Evolutionary conservation across 2,113 vertebrate species (phyloP), one percentile per base, ranked within the genome.

Genomic region (Sylvietta virens): DNA sequence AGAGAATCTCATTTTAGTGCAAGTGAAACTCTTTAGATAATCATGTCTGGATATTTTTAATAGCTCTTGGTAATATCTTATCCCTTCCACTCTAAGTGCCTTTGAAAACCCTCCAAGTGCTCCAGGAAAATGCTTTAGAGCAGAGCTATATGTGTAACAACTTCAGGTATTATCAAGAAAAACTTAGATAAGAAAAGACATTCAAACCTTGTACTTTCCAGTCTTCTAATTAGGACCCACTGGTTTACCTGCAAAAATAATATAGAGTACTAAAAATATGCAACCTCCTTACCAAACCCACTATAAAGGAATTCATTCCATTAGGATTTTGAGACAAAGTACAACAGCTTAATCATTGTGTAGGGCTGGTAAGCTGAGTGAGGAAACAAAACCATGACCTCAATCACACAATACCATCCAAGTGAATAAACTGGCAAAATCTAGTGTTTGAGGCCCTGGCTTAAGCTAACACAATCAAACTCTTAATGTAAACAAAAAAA

Each of bases 31-130:
- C 84, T 94, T 92, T 35, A 89, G 70, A 77, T 94, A 95, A 92
- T 62, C 19, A 39, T 37, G 44, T 84, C 87, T 93, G 89, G 72
- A 42, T 92, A 53, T 94, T 90, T 96, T 95, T 94, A 94, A 92
- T 92, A 93, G 82, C 61, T 87, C 60, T 88, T 79, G 45, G 37
- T 94, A 92, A 44, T 95, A 90, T 93, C 92, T 95, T 95, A 95
- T 92, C 88, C 77, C 19, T 69, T 89, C 51, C 23, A 62, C 88
- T 88, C 19, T 31, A 95, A 87, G 35, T 81, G 24, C 44, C 65
- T 96, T 91, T 94, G 83, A 93, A 96, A 93, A 73, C 39, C 10
- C 64, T 90, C 65, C 88, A 88, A 67, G 44, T 89, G n/a, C 72
- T 90, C 64, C 76, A 86, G 42, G 50, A 47, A 95, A 94, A 86